phyloP scores from a whole-genome alignment of 2,888 invertebrate species.

The Hylaea fasciaria region DNA sequence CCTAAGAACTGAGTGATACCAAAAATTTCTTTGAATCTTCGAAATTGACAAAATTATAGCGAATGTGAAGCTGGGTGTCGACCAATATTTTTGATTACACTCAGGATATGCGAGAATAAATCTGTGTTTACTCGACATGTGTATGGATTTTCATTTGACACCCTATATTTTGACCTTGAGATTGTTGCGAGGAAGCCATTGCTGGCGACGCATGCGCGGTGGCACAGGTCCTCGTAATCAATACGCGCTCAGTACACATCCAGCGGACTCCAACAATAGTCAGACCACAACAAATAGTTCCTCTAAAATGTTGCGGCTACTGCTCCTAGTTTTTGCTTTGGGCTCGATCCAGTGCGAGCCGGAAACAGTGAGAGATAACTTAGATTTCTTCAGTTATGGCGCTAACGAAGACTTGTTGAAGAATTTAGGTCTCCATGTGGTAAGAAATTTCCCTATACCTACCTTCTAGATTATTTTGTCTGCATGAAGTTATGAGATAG shows the following conservation, averaged over 20 bases:
- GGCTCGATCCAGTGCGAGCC: constrained; percentile 71
- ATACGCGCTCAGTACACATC: constrained; percentile 62
- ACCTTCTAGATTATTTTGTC: background rate
- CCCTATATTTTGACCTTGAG: constrained; percentile 62
- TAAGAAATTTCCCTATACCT: constrained; percentile 46
- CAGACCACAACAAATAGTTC: constrained; percentile 63
- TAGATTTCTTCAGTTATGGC: constrained; percentile 78
- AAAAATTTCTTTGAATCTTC: constrained; percentile 45
- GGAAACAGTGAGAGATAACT: constrained; percentile 77
- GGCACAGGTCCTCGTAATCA: constrained; percentile 61
- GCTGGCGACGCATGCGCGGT: constrained; percentile 70
- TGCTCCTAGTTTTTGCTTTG: constrained; percentile 57
- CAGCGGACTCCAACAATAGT: constrained; percentile 55
- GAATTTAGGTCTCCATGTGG: constrained; percentile 73
- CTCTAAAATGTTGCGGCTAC: constrained; percentile 63
- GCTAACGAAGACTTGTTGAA: constrained; percentile 72
- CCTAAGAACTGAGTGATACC: constrained; percentile 34
- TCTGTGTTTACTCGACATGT: constrained; percentile 35
- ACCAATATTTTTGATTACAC: constrained; percentile 56
- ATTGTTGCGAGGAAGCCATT: constrained; percentile 49
- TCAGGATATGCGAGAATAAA: constrained; percentile 42
- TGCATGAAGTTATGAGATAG: background rate
- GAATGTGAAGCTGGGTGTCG: constrained; percentile 45
- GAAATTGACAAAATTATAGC: constrained; percentile 33
- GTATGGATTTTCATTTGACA: constrained; percentile 56